A percentile compares a stretch with the other conserved stretches of the same genome.
Conservation (phyloP, 1,140 invertebrate species). For the Drosophila trapezifrons region DNA sequence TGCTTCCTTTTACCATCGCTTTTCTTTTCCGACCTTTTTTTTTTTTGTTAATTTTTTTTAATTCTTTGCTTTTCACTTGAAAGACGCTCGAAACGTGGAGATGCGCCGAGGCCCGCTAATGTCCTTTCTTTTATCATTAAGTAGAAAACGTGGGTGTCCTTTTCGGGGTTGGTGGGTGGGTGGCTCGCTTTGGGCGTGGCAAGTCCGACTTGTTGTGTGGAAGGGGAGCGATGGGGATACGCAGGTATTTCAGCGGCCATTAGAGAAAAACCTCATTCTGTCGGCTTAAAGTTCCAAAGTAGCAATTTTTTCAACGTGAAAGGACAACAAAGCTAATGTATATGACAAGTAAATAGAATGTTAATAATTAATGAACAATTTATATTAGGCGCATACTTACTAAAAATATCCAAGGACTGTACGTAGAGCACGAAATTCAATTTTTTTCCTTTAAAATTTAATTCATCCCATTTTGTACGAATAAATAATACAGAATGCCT, state of each 20-base stretch:
- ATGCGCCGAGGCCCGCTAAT: constrained; percentile 76
- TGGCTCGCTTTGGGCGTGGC: constrained; percentile 40
- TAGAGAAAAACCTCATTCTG: constrained; percentile 50
- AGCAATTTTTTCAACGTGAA: constrained; percentile 19
- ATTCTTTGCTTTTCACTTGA: constrained; percentile 83
- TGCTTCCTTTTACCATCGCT: constrained; percentile 32
- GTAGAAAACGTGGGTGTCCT: constrained; percentile 70
- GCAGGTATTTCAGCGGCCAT: constrained; percentile 74
- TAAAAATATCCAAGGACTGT: not conserved
- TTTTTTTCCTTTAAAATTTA: not conserved
- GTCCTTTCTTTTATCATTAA: constrained; percentile 83
- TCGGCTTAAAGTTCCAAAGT: constrained; percentile 73
- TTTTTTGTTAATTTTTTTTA: constrained; percentile 81
- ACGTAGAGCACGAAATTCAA: too few species aligned
- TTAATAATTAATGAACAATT: constrained; percentile 52
- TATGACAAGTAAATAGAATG: constrained; percentile 28
- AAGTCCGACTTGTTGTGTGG: constrained; percentile 4
- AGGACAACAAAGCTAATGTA: constrained; percentile 12
- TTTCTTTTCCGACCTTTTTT: constrained; percentile 46
- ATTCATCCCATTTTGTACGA: not conserved
- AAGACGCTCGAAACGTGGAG: constrained; percentile 75
- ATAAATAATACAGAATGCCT: not conserved
- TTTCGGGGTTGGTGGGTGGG: constrained; percentile 44
- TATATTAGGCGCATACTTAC: constrained; percentile 26
- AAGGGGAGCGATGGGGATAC: constrained; percentile 24